A percentile compares a stretch with the other conserved stretches of the same genome.
Conservation (phyloP, 2,113 vertebrate species). For the Misgurnus mizolepis region DNA sequence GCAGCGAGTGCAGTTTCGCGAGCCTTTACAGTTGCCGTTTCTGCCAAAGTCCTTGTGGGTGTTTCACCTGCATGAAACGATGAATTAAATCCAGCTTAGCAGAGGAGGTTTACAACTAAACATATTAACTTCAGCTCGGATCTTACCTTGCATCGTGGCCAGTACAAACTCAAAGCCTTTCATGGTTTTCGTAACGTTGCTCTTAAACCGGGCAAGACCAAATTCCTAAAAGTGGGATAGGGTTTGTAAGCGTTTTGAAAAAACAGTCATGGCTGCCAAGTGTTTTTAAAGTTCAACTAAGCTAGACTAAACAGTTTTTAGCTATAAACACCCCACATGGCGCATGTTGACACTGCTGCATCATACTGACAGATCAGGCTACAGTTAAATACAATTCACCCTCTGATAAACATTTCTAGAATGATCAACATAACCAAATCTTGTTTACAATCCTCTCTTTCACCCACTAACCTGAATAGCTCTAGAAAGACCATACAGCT, state of each 20-base stretch:
- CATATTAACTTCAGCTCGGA: neutral
- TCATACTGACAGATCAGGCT: neutral
- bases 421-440: neutral
- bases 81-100: neutral
- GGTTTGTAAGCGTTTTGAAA: neutral
- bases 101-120: neutral
- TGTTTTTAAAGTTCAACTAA: too few species aligned
- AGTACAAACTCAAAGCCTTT: slow-evolving; percentile 94
- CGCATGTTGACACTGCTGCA: neutral
- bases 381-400: neutral
- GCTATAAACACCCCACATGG: slow-evolving; percentile 5
- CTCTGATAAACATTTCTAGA: neutral
- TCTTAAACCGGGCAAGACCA: slow-evolving; percentile 95
- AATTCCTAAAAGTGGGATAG: slow-evolving; percentile 82
- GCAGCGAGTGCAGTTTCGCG: slow-evolving; percentile 92
- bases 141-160: slow-evolving; percentile 93
- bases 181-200: slow-evolving; percentile 91
- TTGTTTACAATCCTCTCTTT: neutral
- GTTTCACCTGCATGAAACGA: slow-evolving; percentile 86
- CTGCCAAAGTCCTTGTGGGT: slow-evolving; percentile 88
- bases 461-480: slow-evolving; percentile 87
- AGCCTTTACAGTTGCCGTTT: slow-evolving; percentile 90
- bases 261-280: neutral
- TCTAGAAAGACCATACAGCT: slow-evolving; percentile 86
- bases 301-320: slow-evolving; percentile 26